Evolutionary conservation across 2,797 vertebrate genomes (phyloP).

Genomic region (Hoplostethus mediterraneus): DNA sequence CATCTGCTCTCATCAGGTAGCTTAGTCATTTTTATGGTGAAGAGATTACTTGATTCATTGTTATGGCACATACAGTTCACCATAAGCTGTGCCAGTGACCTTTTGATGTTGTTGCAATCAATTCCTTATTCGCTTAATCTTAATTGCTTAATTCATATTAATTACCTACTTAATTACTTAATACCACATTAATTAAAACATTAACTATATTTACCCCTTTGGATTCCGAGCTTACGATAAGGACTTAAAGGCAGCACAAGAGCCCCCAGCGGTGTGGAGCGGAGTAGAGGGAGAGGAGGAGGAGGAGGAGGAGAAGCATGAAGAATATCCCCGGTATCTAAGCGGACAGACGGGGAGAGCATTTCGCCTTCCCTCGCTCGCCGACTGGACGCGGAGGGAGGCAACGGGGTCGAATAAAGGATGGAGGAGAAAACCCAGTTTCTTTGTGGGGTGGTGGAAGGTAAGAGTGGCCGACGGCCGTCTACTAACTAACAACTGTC

Average conservation of each 20-base stretch:
- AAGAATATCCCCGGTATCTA: conserved; percentile 47
- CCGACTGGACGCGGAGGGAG: conserved; percentile 43
- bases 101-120: too few relatives aligned
- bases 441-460: conserved; percentile 88
- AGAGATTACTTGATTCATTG: too few relatives aligned
- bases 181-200: too few relatives aligned
- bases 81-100: too few relatives aligned
- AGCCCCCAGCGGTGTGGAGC: conserved; percentile 22
- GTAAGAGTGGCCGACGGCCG: conserved; percentile 64
- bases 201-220: too few relatives aligned
- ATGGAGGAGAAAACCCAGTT: conserved; percentile 83
- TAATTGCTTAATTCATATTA: too few relatives aligned
- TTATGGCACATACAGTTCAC: too few relatives aligned
- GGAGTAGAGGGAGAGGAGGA: conserved; percentile 5
- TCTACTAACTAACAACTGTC: conserved; percentile 13
- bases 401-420: conserved; percentile 30
- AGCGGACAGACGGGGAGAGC: conserved; percentile 47
- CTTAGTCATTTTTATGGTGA: too few relatives aligned
- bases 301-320: conserved; percentile 58
- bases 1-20: too few relatives aligned
- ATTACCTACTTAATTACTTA: too few relatives aligned
- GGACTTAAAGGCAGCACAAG: conserved; percentile 64
- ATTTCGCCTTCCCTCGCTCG: conserved; percentile 40
- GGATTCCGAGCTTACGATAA: conserved; percentile 8
- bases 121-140: too few relatives aligned